phyloP scores from a whole-genome alignment of 2,888 invertebrate species.

The Polia nebulosa region DNA sequence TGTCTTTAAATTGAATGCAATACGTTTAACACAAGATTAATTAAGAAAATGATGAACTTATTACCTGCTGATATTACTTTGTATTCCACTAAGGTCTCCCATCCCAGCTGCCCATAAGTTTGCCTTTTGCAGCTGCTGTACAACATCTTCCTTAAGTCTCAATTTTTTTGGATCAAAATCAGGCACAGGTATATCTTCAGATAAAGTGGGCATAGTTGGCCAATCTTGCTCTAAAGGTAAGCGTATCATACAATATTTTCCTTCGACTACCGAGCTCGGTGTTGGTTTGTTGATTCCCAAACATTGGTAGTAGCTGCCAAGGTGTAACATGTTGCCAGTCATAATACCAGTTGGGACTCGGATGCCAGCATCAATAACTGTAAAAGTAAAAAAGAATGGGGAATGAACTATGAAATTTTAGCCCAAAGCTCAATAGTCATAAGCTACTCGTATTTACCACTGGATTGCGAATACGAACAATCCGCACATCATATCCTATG shows the following conservation, averaged over 20 bases:
- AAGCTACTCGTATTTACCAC: no score
- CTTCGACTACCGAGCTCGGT: constrained; percentile 70
- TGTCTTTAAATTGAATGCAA: no score
- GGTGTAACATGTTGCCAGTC: constrained; percentile 72
- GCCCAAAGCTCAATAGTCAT: no score
- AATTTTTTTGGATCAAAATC: constrained; percentile 43
- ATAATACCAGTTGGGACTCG: constrained; percentile 78
- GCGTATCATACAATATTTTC: constrained; percentile 80
- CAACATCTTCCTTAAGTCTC: constrained; percentile 39
- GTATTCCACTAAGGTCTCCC: constrained; percentile 5
- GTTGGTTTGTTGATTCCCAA: constrained; percentile 71
- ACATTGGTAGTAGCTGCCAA: constrained; percentile 80
- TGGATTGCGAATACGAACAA: no score
- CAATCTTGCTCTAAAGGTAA: constrained; percentile 71
- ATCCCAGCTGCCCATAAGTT: constrained; percentile 23
- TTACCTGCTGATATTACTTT: constrained; percentile 15
- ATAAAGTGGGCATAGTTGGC: constrained; percentile 62
- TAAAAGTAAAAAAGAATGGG: no score
- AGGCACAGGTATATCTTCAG: constrained; percentile 55
- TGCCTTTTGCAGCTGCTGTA: constrained; percentile 12
- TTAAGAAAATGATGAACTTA: no score
- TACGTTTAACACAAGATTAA: no score
- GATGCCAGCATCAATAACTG: constrained; percentile 79
- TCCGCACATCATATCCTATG: no score
- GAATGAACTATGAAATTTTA: no score